Conservation (phyloP, 1,140 invertebrate species). For the Goniozus legneri region DNA sequence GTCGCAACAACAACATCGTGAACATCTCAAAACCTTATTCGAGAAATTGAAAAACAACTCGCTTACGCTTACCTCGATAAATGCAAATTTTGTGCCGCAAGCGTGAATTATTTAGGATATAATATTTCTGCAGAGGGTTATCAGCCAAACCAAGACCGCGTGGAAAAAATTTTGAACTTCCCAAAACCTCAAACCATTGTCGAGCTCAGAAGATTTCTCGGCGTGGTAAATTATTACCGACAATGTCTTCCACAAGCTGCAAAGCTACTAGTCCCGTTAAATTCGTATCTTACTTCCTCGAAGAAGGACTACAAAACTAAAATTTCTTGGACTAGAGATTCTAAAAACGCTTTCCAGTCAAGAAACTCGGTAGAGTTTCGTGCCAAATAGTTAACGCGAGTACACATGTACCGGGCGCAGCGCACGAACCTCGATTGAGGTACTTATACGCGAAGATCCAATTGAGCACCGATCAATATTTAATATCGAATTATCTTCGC, state of each 20-base stretch:
- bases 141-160: constrained; percentile 15
- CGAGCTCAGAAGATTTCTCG: constrained; percentile 3
- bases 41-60: background rate
- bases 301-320: constrained; percentile 21
- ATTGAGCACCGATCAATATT: too few relatives aligned
- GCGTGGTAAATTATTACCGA: constrained; percentile 14
- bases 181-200: constrained; percentile 15
- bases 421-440: too few relatives aligned
- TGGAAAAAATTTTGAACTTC: constrained; percentile 24
- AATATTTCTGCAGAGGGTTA: too few relatives aligned
- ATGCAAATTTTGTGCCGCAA: background rate
- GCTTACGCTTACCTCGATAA: background rate
- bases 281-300: constrained; percentile 12
- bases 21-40: background rate
- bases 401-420: too few relatives aligned
- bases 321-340: constrained; percentile 10
- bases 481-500: too few relatives aligned
- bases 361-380: too few relatives aligned
- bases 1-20: constrained; percentile 10
- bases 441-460: too few relatives aligned
- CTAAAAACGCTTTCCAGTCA: constrained; percentile 14
- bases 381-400: too few relatives aligned
- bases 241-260: constrained; percentile 8
- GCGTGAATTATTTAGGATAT: too few relatives aligned
- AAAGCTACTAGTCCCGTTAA: constrained; percentile 14